Evolutionary conservation across 2,888 invertebrate species (phyloP).

Genomic region (Synanthedon andrenaeformis): DNA sequence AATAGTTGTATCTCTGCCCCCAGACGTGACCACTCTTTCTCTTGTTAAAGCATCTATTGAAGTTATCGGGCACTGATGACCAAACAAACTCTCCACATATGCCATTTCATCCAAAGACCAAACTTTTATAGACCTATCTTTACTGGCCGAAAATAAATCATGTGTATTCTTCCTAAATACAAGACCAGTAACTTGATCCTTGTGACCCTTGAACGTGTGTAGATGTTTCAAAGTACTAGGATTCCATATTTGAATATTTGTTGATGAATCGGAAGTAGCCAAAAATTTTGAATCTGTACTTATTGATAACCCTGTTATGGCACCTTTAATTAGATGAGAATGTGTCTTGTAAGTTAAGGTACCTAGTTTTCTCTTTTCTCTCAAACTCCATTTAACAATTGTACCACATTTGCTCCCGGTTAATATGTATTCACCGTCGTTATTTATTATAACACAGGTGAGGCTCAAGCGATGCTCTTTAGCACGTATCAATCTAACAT

Average conservation of each 20-base stretch:
- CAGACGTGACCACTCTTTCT: constrained; percentile 89
- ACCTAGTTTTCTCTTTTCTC: constrained; percentile 73
- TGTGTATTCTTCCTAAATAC: constrained; percentile 88
- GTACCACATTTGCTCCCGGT: constrained; percentile 90
- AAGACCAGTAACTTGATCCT: constrained; percentile 79
- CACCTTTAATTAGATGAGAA: constrained; percentile 46
- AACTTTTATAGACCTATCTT: constrained; percentile 87
- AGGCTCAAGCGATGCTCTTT: constrained; percentile 83
- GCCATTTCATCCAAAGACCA: constrained; percentile 98
- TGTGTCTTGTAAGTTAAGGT: constrained; percentile 61
- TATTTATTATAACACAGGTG: constrained; percentile 84
- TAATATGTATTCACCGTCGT: constrained; percentile 78
- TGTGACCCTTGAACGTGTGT: constrained; percentile 85
- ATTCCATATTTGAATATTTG: constrained; percentile 86
- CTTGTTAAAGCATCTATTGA: constrained; percentile 88
- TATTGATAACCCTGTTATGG: constrained; percentile 77
- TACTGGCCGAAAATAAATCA: constrained; percentile 83
- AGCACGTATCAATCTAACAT: constrained; percentile 72
- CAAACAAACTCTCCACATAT: constrained; percentile 95
- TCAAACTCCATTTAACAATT: constrained; percentile 86
- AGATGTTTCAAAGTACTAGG: constrained; percentile 80
- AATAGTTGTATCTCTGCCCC: constrained; percentile 87
- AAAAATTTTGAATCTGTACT: constrained; percentile 86
- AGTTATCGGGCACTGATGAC: constrained; percentile 89
- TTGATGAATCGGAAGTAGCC: constrained; percentile 67